Evolutionary conservation across 1,140 invertebrate species (phyloP).

Genomic region (Conus ventricosus): DNA sequence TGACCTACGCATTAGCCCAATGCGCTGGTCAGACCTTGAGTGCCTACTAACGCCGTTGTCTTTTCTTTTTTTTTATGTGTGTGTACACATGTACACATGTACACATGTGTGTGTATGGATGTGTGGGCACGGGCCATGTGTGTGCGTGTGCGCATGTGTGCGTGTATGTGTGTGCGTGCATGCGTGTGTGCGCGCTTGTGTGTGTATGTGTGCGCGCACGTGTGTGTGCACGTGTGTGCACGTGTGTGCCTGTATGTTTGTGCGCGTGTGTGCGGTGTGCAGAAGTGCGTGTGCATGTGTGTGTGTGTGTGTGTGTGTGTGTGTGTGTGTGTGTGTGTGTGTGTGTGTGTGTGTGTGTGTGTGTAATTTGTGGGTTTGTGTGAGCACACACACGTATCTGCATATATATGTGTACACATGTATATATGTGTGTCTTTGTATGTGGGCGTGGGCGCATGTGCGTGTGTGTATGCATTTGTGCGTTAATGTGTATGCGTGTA

Average conservation of each 20-base stretch:
- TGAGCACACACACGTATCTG: too few relatives aligned
- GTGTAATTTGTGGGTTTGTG: too few relatives aligned
- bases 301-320: not conserved
- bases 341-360: slow-evolving; percentile 10
- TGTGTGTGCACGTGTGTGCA: not conserved
- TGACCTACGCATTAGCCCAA: too few relatives aligned
- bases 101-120: too few relatives aligned
- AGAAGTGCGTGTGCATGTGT: slow-evolving; percentile 7
- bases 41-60: too few relatives aligned
- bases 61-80: too few relatives aligned
- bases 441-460: too few relatives aligned
- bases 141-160: not conserved
- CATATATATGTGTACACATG: too few relatives aligned
- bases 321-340: not conserved
- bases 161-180: not conserved
- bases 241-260: slow-evolving; percentile 14
- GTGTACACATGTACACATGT: too few relatives aligned
- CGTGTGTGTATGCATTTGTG: not conserved
- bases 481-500: not conserved
- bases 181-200: not conserved
- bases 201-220: not conserved
- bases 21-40: too few relatives aligned
- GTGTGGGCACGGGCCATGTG: too few relatives aligned
- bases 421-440: too few relatives aligned
- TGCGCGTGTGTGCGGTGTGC: not conserved